phyloP scores from a whole-genome alignment of 2,113 vertebrate species.

The Myiagra hebetior region DNA sequence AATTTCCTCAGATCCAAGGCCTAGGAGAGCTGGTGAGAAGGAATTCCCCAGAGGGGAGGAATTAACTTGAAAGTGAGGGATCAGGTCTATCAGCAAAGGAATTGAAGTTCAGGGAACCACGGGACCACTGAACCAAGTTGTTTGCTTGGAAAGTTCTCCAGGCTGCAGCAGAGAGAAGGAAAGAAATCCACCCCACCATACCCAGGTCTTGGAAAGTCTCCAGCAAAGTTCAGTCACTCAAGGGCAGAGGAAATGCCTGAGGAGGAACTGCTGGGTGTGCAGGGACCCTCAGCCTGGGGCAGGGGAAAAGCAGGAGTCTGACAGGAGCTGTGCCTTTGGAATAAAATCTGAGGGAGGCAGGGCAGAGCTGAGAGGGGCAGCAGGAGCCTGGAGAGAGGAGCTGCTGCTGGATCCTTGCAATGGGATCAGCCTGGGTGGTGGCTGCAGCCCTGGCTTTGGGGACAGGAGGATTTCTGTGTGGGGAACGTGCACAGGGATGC shows the following conservation, averaged over 20 bases:
- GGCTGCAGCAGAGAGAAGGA: background rate
- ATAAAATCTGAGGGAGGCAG: background rate
- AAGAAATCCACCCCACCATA: background rate
- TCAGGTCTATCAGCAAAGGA: background rate
- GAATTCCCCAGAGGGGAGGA: background rate
- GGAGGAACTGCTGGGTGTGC: background rate
- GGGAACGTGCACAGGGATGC: background rate
- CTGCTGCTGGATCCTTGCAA: background rate
- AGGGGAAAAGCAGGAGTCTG: background rate
- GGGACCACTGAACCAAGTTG: background rate
- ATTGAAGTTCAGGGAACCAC: background rate
- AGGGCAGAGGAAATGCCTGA: background rate
- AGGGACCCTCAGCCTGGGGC: background rate
- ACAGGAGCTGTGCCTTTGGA: background rate
- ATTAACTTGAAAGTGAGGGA: background rate
- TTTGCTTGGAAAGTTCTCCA: background rate
- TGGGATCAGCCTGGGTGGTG: background rate
- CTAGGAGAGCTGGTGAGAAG: background rate
- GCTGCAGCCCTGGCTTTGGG: background rate
- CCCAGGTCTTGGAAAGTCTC: background rate
- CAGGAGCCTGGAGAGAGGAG: background rate
- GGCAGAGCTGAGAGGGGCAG: background rate
- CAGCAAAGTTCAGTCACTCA: background rate
- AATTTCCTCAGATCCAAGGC: background rate
- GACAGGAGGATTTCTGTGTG: background rate